Base-by-base conservation (phyloP, 2,797 vertebrate genomes). In the Aratinga solstitialis region DNA sequence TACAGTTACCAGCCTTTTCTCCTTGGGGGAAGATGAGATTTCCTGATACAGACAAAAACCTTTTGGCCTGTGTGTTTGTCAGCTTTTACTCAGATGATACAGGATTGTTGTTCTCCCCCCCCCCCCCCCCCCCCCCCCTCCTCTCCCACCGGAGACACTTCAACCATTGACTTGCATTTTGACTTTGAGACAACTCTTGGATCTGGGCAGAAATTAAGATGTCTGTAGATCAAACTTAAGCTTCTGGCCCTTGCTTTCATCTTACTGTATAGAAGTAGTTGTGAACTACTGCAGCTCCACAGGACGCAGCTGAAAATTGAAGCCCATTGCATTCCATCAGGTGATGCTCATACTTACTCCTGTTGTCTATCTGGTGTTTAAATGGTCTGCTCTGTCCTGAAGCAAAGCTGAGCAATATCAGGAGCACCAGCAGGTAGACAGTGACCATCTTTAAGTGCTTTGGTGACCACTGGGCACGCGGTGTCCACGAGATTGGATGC, bases 321-420 rank as follows among this genome's bases (percentile, higher is more conserved):
- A 58, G 56, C 4, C 59, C 43, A 27, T 22, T 9, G 0, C 50
- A 5, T n/a, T 7, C 19, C 18, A 2, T 21, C 83, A 71, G 74
- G 85, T 86, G 80, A 84, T 77, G 20, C 17, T 75, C 36, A 11
- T 92, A 96, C 97, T 98, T 98, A 99, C 99, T 99, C 98, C 99
- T 99, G 97, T 99, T 99, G 97, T 99, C 98, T 82, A 99, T 98
- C 61, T 99, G 98, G 95, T 99, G 98, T 95, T 98, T 98, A 94
- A 98, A 97, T 4, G 98, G 98, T 90, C 98, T 98, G 97, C 94
- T 96, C 82, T 98, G 98, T 63, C 97, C 98, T 68, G 97, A 95
- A 83, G 97, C 97, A 92, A 98, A 92, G 92, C 97, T 97, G 92
- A 96, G 94, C 1, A 97, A 98, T 75, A 98, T 76, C 80, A 99